Percentiles rank a stretch among this genome's conserved stretches.
Evolutionary conservation across 1,140 invertebrate species (phyloP).

Genomic region (Cherax destructor): DNA sequence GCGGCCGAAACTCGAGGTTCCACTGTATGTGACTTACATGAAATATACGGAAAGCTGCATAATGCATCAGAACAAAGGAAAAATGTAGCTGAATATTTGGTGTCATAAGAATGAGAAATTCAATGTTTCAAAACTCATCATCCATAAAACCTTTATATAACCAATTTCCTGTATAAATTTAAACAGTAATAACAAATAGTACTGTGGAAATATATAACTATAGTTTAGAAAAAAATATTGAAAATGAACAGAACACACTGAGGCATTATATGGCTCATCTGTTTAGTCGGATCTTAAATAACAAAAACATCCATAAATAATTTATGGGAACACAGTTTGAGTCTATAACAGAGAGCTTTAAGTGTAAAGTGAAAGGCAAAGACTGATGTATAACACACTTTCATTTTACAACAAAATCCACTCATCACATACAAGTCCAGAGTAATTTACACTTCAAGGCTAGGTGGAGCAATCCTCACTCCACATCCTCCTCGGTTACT

Average conservation of each 20-base stretch:
- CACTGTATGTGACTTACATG: neutral
- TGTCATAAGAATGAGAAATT: neutral
- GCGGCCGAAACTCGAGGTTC: too few relatives aligned
- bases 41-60: neutral
- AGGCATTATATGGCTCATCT: neutral
- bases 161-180: neutral
- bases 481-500: slow-evolving; percentile 68
- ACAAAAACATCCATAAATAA: neutral
- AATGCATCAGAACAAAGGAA: neutral
- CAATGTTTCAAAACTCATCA: neutral
- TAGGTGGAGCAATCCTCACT: slow-evolving; percentile 42
- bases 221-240: neutral
- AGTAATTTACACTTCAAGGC: neutral
- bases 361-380: neutral
- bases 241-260: neutral
- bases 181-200: neutral
- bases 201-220: neutral
- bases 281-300: neutral
- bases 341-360: neutral
- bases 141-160: neutral
- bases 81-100: too few relatives aligned
- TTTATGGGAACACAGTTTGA: neutral
- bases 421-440: neutral
- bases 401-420: neutral
- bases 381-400: neutral